phyloP scores from a whole-genome alignment of 2,797 vertebrate genomes.

The Columba guinea region DNA sequence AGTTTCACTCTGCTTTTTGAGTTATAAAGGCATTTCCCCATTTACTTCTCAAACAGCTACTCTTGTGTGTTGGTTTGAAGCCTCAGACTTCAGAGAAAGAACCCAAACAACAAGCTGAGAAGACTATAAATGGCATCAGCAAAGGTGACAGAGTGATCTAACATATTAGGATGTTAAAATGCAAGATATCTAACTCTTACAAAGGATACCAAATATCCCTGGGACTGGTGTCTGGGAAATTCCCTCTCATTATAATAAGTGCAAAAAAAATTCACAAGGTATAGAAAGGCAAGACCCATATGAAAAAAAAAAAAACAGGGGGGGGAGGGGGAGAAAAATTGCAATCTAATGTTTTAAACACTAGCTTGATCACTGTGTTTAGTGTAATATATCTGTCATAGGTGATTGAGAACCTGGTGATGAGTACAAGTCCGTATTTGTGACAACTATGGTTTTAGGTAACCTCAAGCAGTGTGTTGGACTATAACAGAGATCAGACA shows the following conservation, averaged over 20 bases:
- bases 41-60: neutral
- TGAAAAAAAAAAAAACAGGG: neutral
- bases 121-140: neutral
- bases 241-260: neutral
- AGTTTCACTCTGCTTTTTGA: neutral
- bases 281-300: neutral
- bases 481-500: neutral
- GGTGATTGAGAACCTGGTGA: neutral
- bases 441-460: neutral
- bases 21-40: neutral
- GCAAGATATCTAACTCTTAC: neutral
- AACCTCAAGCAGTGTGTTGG: neutral
- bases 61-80: neutral
- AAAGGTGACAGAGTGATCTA: neutral
- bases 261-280: neutral
- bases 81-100: neutral
- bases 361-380: neutral
- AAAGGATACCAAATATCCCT: neutral
- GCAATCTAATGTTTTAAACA: neutral
- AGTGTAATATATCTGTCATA: neutral
- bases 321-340: neutral
- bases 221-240: neutral
- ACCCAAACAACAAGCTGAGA: neutral
- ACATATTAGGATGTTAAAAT: neutral
- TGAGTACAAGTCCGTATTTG: neutral